Base-by-base conservation (phyloP, 2,113 vertebrate species). In the Tychaedon coryphoeus region DNA sequence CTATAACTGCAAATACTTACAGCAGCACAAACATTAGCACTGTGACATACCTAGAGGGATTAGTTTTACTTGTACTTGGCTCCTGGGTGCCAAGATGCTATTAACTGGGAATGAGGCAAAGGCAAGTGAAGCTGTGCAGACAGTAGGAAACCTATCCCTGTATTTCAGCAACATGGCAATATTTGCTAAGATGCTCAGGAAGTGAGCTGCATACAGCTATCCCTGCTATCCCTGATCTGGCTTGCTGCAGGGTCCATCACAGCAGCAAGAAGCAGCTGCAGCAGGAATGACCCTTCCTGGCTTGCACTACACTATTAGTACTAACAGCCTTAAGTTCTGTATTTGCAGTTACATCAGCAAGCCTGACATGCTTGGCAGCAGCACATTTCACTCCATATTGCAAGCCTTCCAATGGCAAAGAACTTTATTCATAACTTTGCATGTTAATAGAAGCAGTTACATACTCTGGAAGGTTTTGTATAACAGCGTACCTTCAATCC, bases 401-500 rank as follows among this genome's bases (percentile, higher is more conserved):
- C 79, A 84, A 88, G 79, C 28, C 31, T 50, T 85, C 69, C 75
- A 50, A 50, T 4, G 34, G 82, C 51, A 82, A 65, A 76, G 31
- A 79, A 19, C 26, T 75, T 93, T 45, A 80, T 57, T 77, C 36
- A 2, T 80, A 77, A 56, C 40, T 92, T 17, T 24, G 51, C 15
- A 18, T 5, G 13, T n/a, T 58, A 61, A 66, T 16, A 87, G 71
- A 86, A 91, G 78, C 67, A 60, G 76, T 18, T 11, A 14, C 0
- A 11, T 8, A n/a, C 28, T 95, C 88, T 81, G 95, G 88, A 85
- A 96, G 95, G 47, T 31, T 70, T 2, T 76, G 62, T 58, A 0
- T 14, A 12, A 34, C 2, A 78, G 93, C 97, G 53, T 98, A 99
- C 99, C 99, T 99, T 99, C 99, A 42, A 98, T 98, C 88, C 98